Conservation (phyloP, 35 echinoderm and acorn worm genomes). For the Chiridota heheva region DNA sequence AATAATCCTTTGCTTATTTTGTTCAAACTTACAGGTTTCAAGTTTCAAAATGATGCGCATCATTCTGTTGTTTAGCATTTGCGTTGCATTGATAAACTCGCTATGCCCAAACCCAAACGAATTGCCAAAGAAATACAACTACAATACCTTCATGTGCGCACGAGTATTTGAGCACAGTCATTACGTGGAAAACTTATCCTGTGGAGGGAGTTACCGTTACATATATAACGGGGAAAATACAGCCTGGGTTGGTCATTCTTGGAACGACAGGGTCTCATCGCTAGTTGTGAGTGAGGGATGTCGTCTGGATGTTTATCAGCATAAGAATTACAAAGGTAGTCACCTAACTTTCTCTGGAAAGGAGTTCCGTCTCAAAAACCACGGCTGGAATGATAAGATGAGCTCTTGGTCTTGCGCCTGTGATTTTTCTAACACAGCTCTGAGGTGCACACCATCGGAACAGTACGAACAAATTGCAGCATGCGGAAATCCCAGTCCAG, state of each 20-base stretch:
- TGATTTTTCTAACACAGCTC: neutral
- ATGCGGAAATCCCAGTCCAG: neutral
- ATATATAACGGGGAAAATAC: neutral
- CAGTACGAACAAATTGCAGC: neutral
- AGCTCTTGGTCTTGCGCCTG: conserved; percentile 14
- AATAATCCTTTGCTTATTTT: too few species aligned
- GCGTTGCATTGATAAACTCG: neutral
- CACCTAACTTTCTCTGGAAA: neutral
- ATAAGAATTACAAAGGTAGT: neutral
- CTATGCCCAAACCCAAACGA: neutral
- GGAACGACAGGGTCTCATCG: conserved; percentile 7
- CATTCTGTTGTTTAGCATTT: neutral
- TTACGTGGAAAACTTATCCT: neutral
- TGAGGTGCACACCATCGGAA: neutral
- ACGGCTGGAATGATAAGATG: neutral
- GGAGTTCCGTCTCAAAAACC: neutral
- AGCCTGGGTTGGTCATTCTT: neutral
- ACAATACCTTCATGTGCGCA: neutral
- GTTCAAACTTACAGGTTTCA: too few species aligned
- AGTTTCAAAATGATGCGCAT: neutral
- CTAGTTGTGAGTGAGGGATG: conserved; percentile 2
- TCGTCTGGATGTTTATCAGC: neutral
- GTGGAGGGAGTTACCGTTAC: neutral
- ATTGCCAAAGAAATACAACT: neutral
- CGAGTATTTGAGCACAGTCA: neutral